Conservation (phyloP, 2,888 invertebrate species). For the Pristionchus exspectatus region DNA sequence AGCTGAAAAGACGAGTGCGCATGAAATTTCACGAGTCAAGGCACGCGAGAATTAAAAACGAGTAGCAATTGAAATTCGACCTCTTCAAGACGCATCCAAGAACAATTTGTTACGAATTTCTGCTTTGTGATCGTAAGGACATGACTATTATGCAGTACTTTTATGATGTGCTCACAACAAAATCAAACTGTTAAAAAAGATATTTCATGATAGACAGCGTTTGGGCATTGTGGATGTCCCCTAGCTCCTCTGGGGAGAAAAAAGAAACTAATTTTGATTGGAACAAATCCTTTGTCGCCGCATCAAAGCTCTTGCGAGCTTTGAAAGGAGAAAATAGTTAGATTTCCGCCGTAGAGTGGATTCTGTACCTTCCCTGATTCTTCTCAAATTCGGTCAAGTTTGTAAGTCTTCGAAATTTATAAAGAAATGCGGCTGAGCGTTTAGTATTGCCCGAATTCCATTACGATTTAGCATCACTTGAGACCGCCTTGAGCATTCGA, state of each 20-base stretch:
- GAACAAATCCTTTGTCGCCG: too few species aligned
- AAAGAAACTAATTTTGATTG: too few species aligned
- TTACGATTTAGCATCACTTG: too few species aligned
- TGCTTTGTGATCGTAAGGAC: too few species aligned
- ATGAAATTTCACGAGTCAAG: background rate
- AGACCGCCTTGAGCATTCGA: too few species aligned
- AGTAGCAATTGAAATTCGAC: background rate
- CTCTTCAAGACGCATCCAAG: background rate
- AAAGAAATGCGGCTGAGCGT: background rate
- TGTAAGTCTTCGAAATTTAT: background rate
- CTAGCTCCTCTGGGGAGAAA: too few species aligned
- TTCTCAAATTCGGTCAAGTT: background rate
- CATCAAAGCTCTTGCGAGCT: too few species aligned
- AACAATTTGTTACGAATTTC: background rate
- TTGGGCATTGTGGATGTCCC: too few species aligned
- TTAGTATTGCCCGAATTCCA: background rate
- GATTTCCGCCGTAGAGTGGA: background rate
- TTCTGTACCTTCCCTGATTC: background rate
- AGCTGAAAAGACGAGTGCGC: background rate
- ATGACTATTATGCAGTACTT: too few species aligned
- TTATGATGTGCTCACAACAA: too few species aligned
- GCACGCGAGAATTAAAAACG: background rate
- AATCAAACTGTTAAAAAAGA: too few species aligned
- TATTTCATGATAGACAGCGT: too few species aligned
- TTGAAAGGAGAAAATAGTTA: background rate